phyloP scores from a whole-genome alignment of 2,113 vertebrate genomes.

The Dasyurus viverrinus region DNA sequence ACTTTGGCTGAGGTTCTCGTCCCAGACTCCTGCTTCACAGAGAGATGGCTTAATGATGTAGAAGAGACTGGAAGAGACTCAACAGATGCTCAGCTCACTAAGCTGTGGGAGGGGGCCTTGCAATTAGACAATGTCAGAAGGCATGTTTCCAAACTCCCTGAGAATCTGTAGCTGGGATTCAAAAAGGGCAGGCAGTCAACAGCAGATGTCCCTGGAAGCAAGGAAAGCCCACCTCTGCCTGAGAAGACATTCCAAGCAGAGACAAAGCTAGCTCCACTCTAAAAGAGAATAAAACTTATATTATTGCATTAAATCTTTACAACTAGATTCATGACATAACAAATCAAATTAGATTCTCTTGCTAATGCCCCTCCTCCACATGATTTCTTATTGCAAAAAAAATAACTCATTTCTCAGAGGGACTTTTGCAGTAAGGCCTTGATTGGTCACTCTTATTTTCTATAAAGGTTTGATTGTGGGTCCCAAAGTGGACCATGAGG shows the following conservation, averaged over 20 bases:
- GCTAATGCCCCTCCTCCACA: not conserved
- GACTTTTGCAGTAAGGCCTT: not conserved
- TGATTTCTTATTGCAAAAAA: not conserved
- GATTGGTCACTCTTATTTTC: not conserved
- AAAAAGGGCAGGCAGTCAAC: fast-evolving
- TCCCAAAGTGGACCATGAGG: not conserved
- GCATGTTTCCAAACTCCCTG: fast-evolving
- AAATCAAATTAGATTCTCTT: not conserved
- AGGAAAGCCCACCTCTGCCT: fast-evolving
- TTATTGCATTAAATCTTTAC: not conserved
- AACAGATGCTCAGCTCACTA: not conserved
- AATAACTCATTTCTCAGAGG: not conserved
- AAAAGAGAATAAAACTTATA: not conserved
- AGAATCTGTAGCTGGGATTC: fast-evolving
- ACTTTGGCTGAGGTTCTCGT: not conserved
- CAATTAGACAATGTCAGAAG: not conserved
- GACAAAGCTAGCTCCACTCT: fast-evolving
- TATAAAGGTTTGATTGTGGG: not conserved
- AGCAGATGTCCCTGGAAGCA: fast-evolving
- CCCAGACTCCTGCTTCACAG: not conserved
- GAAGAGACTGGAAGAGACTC: not conserved
- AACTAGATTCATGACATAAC: not conserved
- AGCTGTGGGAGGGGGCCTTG: not conserved
- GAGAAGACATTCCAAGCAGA: fast-evolving
- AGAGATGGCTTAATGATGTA: not conserved